These are phyloP conservation scores for Mus spretus DNA, from an alignment of 2,797 vertebrate species.

Conservation along the genomic window DNA sequence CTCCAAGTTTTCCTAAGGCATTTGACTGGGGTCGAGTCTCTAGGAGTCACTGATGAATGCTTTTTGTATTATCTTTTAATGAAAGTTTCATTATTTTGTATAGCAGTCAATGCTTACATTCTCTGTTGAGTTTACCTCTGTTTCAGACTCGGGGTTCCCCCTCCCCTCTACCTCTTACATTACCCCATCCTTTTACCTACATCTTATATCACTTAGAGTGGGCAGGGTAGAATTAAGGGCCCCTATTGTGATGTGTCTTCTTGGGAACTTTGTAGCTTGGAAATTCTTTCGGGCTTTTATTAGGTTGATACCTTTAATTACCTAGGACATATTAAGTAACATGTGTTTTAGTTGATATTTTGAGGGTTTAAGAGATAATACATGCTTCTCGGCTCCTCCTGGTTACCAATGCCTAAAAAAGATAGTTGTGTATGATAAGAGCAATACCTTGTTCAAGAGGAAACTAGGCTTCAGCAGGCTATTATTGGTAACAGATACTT, in stretches of 20 bases:
- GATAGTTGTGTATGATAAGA: conserved; percentile 59
- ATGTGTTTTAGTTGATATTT: conserved; percentile 59
- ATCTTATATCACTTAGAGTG: not conserved
- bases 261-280: conserved; percentile 34
- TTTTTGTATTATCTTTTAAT: conserved; percentile 50
- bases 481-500: conserved; percentile 33
- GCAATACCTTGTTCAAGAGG: conserved; percentile 8
- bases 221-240: not conserved
- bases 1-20: conserved; percentile 56
- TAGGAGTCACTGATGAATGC: conserved; percentile 28
- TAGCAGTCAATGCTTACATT: conserved; percentile 4
- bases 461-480: not conserved
- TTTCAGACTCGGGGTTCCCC: not conserved
- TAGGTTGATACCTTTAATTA: conserved; percentile 43
- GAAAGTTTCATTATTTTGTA: conserved; percentile 1
- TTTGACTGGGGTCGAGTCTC: conserved; percentile 11
- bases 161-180: not conserved
- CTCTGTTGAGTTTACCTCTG: conserved; percentile 5
- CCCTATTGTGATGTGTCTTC: not conserved
- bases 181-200: not conserved
- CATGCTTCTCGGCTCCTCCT: not conserved
- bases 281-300: conserved; percentile 42
- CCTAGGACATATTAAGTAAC: conserved; percentile 39
- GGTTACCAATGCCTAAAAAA: conserved; percentile 17
- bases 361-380: conserved; percentile 61